phyloP scores from a whole-genome alignment of 2,888 invertebrate genomes.

The Ephialtes manifestator region DNA sequence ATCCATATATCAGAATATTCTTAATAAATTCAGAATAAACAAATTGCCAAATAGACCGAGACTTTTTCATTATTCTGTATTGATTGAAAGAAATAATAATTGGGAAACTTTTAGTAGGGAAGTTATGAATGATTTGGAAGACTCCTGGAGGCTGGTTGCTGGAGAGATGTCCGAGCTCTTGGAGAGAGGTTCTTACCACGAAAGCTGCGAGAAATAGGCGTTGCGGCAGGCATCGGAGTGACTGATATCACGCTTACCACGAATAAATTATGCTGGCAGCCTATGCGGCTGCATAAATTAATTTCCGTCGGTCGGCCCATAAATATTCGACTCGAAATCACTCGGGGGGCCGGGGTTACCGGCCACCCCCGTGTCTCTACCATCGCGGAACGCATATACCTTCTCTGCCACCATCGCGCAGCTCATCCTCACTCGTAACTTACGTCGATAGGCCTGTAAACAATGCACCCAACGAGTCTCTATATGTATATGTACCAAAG shows the following conservation, averaged over 20 bases:
- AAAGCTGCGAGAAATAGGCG: constrained; percentile 76
- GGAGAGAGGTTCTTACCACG: constrained; percentile 81
- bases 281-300: constrained; percentile 85
- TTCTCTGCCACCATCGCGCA: constrained; percentile 45
- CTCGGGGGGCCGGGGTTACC: constrained; percentile 71
- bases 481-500: constrained; percentile 5
- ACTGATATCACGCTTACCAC: constrained; percentile 81
- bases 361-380: constrained; percentile 50
- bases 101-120: no score
- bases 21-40: no score
- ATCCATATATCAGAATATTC: no score
- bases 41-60: no score
- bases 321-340: constrained; percentile 83
- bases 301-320: constrained; percentile 83
- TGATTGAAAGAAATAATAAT: no score
- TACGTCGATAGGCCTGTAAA: constrained; percentile 74
- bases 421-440: constrained; percentile 75
- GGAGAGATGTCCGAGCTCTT: constrained; percentile 34
- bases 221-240: constrained; percentile 73
- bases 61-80: no score
- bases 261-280: constrained; percentile 85
- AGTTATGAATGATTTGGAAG: constrained; percentile 11
- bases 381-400: constrained; percentile 23
- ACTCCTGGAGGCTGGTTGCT: constrained; percentile 34
- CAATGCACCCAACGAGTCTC: constrained; percentile 55